Conservation (phyloP, 2,113 vertebrate species). For the Crocuta crocuta region DNA sequence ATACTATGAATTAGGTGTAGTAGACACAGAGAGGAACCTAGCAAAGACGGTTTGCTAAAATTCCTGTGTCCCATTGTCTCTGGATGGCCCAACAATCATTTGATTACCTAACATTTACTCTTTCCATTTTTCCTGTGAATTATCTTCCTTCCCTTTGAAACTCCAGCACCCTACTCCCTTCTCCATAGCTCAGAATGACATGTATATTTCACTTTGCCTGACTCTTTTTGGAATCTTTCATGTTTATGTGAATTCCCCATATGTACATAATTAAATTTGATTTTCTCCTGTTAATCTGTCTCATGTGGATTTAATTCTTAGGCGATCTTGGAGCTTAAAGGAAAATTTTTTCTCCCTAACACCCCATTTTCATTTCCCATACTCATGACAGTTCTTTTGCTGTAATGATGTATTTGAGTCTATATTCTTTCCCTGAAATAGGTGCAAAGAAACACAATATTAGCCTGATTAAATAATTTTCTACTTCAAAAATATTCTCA, state of each 20-base stretch:
- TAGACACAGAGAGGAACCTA: neutral
- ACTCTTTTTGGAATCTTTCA: neutral
- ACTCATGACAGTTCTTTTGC: neutral
- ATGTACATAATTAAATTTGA: neutral
- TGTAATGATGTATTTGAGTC: neutral
- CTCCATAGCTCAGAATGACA: neutral
- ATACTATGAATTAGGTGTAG: neutral
- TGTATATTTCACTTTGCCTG: neutral
- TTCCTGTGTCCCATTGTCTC: neutral
- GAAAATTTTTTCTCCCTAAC: neutral
- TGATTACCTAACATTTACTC: neutral
- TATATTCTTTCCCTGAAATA: conserved; percentile 6
- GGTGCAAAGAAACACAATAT: neutral
- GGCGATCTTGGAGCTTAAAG: neutral
- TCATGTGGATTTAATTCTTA: neutral
- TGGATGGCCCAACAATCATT: neutral
- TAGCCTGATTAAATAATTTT: neutral
- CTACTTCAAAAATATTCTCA: neutral
- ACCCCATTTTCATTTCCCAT: neutral
- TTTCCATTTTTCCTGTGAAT: neutral
- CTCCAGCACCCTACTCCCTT: neutral
- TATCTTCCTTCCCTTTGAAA: neutral
- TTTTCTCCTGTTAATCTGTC: neutral
- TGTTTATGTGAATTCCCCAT: neutral
- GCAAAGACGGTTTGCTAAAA: neutral